phyloP scores from a whole-genome alignment of 2,797 vertebrate species.

The Coregonus suidteri region DNA sequence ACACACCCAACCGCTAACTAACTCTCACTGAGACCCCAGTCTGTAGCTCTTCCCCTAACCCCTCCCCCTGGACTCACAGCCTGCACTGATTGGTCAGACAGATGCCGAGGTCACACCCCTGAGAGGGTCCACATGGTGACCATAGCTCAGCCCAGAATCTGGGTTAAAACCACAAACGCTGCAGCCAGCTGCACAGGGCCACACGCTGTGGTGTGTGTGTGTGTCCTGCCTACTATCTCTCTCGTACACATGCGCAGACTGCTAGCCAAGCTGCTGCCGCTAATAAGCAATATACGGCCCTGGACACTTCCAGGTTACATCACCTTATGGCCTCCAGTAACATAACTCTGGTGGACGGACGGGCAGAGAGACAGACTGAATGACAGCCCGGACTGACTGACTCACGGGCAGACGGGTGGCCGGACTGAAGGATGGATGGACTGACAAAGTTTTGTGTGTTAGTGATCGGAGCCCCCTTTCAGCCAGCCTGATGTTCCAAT shows the following conservation, averaged over 20 bases:
- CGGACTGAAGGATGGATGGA: no score
- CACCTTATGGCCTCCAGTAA: not conserved
- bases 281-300: slow-evolving; percentile 9
- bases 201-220: slow-evolving; percentile 2
- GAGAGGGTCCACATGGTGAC: slow-evolving; percentile 71
- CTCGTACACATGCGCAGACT: no score
- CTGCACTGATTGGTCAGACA: slow-evolving; percentile 55
- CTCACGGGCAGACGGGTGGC: no score
- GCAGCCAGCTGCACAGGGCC: slow-evolving; percentile 1
- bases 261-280: no score
- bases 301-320: slow-evolving; percentile 17
- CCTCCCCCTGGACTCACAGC: slow-evolving; percentile 38
- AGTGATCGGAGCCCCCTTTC: not conserved
- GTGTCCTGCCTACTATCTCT: no score
- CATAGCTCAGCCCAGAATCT: slow-evolving; percentile 70
- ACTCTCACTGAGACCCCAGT: slow-evolving; percentile 40
- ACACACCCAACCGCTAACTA: slow-evolving; percentile 37
- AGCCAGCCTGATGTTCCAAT: not conserved
- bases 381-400: no score
- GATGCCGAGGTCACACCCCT: slow-evolving; percentile 54
- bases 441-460: no score
- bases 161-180: slow-evolving; percentile 71
- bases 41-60: slow-evolving; percentile 17
- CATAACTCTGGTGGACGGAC: not conserved
- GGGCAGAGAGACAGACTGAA: no score